These are phyloP conservation scores for Percina caprodes DNA, from an alignment of 2,113 vertebrate genomes.

Conservation along the genomic window DNA sequence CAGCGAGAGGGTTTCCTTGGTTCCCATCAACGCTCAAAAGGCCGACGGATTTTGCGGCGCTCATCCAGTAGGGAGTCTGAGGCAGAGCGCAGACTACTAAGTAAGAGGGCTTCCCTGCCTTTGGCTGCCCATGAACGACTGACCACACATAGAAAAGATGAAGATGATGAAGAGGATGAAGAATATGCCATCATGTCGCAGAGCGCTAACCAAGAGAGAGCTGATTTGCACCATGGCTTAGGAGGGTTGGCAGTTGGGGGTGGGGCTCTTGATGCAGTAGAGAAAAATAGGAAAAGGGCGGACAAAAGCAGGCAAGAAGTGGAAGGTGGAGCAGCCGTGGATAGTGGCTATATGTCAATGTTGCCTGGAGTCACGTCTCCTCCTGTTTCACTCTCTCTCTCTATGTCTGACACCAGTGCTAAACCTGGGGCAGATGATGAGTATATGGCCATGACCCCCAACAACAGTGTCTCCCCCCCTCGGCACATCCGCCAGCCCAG, in stretches of 20 bases:
- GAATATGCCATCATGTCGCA: constrained; percentile 80
- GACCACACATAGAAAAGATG: constrained; percentile 72
- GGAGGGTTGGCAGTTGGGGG: constrained; percentile 45
- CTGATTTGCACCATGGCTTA: constrained; percentile 68
- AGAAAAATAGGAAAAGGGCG: constrained; percentile 67
- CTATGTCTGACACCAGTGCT: constrained; percentile 64
- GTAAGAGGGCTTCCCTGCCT: constrained; percentile 84
- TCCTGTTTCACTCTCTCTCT: constrained; percentile 78
- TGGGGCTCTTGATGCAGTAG: constrained; percentile 53
- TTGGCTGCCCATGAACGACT: constrained; percentile 77
- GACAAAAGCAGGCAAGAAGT: constrained; percentile 65
- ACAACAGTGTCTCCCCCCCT: constrained; percentile 84
- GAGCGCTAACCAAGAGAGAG: constrained; percentile 70
- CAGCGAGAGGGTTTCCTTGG: constrained; percentile 75
- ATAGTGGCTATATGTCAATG: constrained; percentile 86
- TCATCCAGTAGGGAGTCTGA: constrained; percentile 82
- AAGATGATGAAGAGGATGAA: constrained; percentile 82
- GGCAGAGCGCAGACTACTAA: constrained; percentile 80
- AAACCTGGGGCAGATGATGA: constrained; percentile 79
- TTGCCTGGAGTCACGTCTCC: constrained; percentile 83
- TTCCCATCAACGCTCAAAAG: constrained; percentile 80
- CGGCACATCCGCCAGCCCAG: constrained; percentile 79
- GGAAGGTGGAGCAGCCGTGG: constrained; percentile 54
- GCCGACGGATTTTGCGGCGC: constrained; percentile 78
- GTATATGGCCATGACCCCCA: constrained; percentile 86